Conservation (phyloP, 2,888 invertebrate species). For the Peribatodes rhomboidaria region DNA sequence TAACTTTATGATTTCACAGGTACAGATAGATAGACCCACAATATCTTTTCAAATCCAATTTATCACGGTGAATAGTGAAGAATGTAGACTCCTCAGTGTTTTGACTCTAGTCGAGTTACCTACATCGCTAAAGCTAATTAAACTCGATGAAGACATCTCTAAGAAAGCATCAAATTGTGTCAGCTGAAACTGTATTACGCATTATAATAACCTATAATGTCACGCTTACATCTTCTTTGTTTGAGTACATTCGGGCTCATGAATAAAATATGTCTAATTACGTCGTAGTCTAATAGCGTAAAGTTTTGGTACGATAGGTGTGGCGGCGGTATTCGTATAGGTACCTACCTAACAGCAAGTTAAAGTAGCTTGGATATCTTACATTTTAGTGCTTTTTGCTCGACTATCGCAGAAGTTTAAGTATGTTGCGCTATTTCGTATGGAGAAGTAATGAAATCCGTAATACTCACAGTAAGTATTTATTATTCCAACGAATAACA, state of each 20-base stretch:
- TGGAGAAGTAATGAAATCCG: no score
- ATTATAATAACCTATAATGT: conserved; percentile 9
- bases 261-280: conserved; percentile 10
- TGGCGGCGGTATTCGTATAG: not conserved
- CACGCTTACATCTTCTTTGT: conserved; percentile 15
- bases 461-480: no score
- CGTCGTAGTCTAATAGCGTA: conserved; percentile 6
- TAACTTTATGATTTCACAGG: no score
- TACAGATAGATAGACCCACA: no score
- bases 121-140: not conserved
- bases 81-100: not conserved
- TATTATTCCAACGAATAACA: no score
- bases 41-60: no score
- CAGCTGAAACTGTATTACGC: not conserved
- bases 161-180: not conserved
- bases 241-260: conserved; percentile 10
- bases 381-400: no score
- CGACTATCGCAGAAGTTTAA: no score
- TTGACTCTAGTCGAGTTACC: no score
- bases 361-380: no score
- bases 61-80: no score
- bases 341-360: not conserved
- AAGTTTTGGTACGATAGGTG: not conserved
- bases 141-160: not conserved
- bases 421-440: no score